Percentiles rank a stretch among this genome's conserved stretches.
Evolutionary conservation across 2,888 invertebrate genomes (phyloP).

Genomic region (Exephanes ischioxanthus): DNA sequence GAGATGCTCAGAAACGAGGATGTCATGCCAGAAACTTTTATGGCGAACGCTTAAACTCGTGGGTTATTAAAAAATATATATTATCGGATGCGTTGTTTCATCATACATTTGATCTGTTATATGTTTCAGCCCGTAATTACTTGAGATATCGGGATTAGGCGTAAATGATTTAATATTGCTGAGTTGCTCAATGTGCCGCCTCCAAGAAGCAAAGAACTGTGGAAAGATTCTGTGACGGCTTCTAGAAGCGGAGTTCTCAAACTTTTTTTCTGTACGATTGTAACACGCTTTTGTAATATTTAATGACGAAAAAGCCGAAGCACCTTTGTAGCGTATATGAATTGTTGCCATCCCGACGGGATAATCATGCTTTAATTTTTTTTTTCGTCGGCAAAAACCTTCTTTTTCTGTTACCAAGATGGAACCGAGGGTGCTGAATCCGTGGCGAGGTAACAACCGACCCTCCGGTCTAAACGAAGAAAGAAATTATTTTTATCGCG

Average conservation of each 20-base stretch:
- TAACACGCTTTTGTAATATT: conserved; percentile 29
- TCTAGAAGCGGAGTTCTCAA: neutral
- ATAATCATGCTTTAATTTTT: neutral
- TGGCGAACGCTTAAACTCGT: neutral
- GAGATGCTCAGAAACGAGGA: neutral
- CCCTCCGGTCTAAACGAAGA: conserved; percentile 8
- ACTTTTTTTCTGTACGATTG: neutral
- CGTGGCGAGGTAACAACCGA: conserved; percentile 5
- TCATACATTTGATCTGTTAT: neutral
- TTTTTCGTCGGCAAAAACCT: conserved; percentile 20
- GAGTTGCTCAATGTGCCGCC: neutral
- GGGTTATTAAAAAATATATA: neutral
- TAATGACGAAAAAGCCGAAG: conserved; percentile 26
- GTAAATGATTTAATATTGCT: too few species aligned
- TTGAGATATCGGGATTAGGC: neutral
- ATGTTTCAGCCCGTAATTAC: neutral
- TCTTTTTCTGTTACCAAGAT: conserved; percentile 10
- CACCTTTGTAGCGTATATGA: conserved; percentile 15
- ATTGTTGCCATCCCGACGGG: neutral
- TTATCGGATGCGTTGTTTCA: neutral
- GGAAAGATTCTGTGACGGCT: neutral
- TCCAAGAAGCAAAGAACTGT: neutral
- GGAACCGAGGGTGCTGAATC: conserved; percentile 20
- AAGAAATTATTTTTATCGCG: conserved; percentile 41
- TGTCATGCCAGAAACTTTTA: neutral